A percentile compares a stretch with the other conserved stretches of the same genome.
These are phyloP conservation scores for Acanthosepion pharaonis DNA, from an alignment of 2,888 invertebrate species.

Conservation along the genomic window DNA sequence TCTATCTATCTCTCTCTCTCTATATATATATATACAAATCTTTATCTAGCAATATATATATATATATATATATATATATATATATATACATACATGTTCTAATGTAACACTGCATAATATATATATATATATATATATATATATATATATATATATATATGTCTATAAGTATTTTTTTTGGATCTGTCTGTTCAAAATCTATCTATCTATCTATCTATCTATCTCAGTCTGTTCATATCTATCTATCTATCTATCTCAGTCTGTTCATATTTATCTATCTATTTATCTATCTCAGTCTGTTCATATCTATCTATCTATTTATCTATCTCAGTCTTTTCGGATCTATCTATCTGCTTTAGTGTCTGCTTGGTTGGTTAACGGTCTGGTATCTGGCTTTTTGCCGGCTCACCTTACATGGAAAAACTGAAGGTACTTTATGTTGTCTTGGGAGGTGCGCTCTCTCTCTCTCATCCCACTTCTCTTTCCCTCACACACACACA, in stretches of 20 bases:
- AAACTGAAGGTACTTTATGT: not conserved
- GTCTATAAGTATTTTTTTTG: no score
- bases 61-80: no score
- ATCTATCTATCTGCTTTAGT: not conserved
- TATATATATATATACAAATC: no score
- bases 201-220: not conserved
- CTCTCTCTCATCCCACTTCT: not conserved
- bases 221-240: not conserved
- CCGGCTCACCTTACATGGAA: slow-evolving; percentile 33
- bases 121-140: no score
- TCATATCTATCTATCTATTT: not conserved
- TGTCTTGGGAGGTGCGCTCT: not conserved
- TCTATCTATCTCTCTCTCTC: not conserved
- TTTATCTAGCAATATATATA: no score
- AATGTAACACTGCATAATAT: no score
- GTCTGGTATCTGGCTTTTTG: not conserved
- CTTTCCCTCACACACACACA: not conserved
- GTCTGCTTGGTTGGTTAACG: slow-evolving; percentile 33
- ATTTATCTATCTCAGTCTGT: not conserved
- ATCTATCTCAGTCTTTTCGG: not conserved
- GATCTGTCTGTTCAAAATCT: no score
- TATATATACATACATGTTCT: no score
- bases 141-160: no score
- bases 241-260: not conserved
- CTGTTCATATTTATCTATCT: not conserved